phyloP scores from a whole-genome alignment of 2,888 invertebrate species.

The Cancer borealis region DNA sequence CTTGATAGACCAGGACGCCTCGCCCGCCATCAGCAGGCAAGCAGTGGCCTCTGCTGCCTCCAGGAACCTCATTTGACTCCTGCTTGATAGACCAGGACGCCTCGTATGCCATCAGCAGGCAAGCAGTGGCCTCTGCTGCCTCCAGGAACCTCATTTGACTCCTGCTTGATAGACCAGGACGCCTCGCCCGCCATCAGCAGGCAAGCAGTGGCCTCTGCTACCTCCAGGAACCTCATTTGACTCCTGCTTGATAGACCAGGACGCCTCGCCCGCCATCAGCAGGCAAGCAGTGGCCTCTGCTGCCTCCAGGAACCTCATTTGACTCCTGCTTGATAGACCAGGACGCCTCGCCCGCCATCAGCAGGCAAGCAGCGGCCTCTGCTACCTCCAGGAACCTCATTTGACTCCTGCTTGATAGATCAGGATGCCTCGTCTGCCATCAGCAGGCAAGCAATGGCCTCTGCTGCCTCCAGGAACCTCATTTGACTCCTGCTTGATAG shows the following conservation, averaged over 20 bases:
- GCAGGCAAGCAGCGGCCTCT: not conserved
- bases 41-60: not conserved
- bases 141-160: too few species aligned
- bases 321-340: slow-evolving; percentile 2
- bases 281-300: not conserved
- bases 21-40: slow-evolving; percentile 20
- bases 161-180: slow-evolving; percentile 2
- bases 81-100: slow-evolving; percentile 20
- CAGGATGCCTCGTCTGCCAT: slow-evolving; percentile 20
- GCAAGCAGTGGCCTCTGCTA: not conserved
- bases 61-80: too few species aligned
- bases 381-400: not conserved
- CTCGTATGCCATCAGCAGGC: slow-evolving; percentile 20
- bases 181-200: slow-evolving; percentile 20
- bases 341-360: slow-evolving; percentile 20
- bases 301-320: too few species aligned
- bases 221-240: too few species aligned
- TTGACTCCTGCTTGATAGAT: not conserved
- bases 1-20: slow-evolving; percentile 20
- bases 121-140: not conserved
- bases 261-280: slow-evolving; percentile 20
- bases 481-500: not conserved
- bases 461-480: not conserved
- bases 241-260: slow-evolving; percentile 2
- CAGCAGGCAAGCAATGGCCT: not conserved